phyloP scores from a whole-genome alignment of 2,888 invertebrate species.

The Harpagoxenus sublaevis region DNA sequence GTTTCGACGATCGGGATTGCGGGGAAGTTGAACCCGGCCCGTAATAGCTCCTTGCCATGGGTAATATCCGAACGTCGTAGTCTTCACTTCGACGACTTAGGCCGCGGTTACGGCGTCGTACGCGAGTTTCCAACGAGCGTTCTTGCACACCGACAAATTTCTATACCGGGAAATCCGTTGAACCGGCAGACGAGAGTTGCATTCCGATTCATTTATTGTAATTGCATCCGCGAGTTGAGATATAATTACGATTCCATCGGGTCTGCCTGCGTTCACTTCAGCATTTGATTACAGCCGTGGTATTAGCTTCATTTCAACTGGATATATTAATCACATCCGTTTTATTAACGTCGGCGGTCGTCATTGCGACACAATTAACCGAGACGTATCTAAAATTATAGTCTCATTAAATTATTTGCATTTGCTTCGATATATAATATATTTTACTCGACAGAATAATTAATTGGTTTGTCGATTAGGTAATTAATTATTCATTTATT shows the following conservation, averaged over 20 bases:
- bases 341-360: background rate
- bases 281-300: slow-evolving; percentile 3
- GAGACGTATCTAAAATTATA: background rate
- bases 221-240: slow-evolving; percentile 29
- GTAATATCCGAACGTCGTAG: slow-evolving; percentile 44
- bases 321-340: slow-evolving; percentile 1
- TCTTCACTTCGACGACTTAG: slow-evolving; percentile 43
- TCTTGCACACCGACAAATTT: slow-evolving; percentile 44
- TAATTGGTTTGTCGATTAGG: background rate
- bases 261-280: slow-evolving; percentile 10
- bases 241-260: slow-evolving; percentile 17
- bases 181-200: background rate
- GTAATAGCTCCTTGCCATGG: slow-evolving; percentile 38
- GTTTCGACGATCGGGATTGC: slow-evolving; percentile 44
- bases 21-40: slow-evolving; percentile 34
- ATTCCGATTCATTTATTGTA: slow-evolving; percentile 25
- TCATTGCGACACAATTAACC: background rate
- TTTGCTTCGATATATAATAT: background rate
- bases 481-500: slow-evolving; percentile 1
- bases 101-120: slow-evolving; percentile 21
- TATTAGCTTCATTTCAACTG: slow-evolving; percentile 11
- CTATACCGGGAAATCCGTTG: slow-evolving; percentile 23
- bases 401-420: background rate
- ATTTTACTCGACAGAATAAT: background rate
- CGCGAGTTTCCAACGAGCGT: slow-evolving; percentile 28